Evolutionary conservation across 2,113 vertebrate genomes (phyloP).

Genomic region (Rhizomys pruinosus): DNA sequence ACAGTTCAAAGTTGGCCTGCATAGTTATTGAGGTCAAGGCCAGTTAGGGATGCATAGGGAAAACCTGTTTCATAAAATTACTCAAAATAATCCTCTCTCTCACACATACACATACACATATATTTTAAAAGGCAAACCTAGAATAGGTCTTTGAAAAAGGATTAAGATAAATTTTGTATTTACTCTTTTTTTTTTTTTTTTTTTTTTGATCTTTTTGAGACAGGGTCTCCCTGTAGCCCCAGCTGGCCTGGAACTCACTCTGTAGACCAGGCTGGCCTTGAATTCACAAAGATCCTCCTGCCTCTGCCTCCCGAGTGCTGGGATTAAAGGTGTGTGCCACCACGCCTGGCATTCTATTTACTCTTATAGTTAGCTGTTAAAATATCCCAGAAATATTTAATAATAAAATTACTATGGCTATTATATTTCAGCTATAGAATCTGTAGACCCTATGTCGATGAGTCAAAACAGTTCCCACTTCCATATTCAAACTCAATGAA

Average conservation of each 20-base stretch:
- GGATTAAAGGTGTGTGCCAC: no score
- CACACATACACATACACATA: not conserved
- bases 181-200: no score
- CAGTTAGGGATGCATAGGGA: not conserved
- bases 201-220: no score
- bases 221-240: no score
- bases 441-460: not conserved
- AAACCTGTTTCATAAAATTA: not conserved
- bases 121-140: not conserved
- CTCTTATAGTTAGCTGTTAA: constrained; percentile 21
- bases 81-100: not conserved
- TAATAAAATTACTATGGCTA: constrained; percentile 42
- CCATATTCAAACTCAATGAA: not conserved
- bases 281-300: no score
- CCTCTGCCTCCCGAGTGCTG: no score
- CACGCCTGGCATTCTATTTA: no score
- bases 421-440: not conserved
- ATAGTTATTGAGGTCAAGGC: not conserved
- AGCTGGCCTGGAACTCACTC: no score
- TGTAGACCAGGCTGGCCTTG: no score
- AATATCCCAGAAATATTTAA: constrained; percentile 36
- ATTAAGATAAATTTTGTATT: constrained; percentile 52
- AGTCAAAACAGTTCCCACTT: constrained; percentile 4
- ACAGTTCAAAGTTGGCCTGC: not conserved
- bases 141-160: constrained; percentile 33